Percentiles rank a stretch among this genome's conserved stretches.
Conservation (phyloP, 2,888 invertebrate genomes). For the Phrixothrix hirtus region DNA sequence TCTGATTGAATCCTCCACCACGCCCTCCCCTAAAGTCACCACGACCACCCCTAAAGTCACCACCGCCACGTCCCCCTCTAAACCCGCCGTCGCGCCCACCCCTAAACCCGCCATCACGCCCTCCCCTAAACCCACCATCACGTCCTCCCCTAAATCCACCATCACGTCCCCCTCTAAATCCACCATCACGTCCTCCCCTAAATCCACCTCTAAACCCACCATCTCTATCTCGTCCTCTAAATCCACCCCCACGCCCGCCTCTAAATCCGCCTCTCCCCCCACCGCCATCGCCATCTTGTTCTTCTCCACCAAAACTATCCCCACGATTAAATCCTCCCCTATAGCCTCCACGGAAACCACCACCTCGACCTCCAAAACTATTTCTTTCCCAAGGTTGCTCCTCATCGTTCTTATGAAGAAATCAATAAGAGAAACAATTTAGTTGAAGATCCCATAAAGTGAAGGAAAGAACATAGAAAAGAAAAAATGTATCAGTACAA, state of each 20-base stretch:
- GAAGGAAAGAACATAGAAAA: conserved; percentile 42
- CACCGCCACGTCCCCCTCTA: conserved; percentile 39
- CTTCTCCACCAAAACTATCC: conserved; percentile 42
- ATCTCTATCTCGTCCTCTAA: conserved; percentile 23
- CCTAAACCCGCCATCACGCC: conserved; percentile 43
- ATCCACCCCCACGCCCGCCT: conserved; percentile 45
- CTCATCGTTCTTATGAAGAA: conserved; percentile 28
- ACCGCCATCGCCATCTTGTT: conserved; percentile 39
- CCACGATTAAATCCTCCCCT: conserved; percentile 37
- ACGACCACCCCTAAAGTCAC: conserved; percentile 4
- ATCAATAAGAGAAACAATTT: conserved; percentile 22
- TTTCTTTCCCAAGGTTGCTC: conserved; percentile 34
- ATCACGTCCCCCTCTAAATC: conserved; percentile 41
- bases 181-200: conserved; percentile 51
- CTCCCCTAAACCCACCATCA: conserved; percentile 42
- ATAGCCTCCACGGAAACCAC: conserved; percentile 43
- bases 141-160: conserved; percentile 11
- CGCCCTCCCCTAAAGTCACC: conserved; percentile 47
- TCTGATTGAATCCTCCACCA: conserved; percentile 45
- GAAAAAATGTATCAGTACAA: conserved; percentile 51
- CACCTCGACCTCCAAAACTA: conserved; percentile 40
- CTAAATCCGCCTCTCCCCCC: conserved; percentile 46
- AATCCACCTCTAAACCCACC: conserved; percentile 43
- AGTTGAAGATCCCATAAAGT: conserved; percentile 2
- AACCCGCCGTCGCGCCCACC: conserved; percentile 39